A percentile compares a stretch with the other conserved stretches of the same genome.
phyloP scores from a whole-genome alignment of 2,888 invertebrate genomes.

The Blastobasis adustella region DNA sequence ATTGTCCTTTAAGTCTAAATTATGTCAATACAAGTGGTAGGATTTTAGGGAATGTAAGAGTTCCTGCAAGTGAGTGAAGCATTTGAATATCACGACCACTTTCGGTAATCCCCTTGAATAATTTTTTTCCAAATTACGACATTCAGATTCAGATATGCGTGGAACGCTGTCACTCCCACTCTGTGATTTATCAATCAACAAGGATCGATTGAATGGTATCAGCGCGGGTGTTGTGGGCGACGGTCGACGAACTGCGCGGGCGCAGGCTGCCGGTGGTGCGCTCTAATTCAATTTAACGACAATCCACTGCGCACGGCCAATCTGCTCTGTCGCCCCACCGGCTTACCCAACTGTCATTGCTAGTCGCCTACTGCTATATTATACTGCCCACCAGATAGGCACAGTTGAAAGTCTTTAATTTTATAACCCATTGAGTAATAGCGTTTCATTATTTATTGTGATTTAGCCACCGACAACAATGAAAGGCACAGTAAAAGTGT shows the following conservation, averaged over 20 bases:
- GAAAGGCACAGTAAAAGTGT: constrained; percentile 21
- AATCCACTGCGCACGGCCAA: constrained; percentile 51
- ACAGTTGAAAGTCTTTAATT: constrained; percentile 27
- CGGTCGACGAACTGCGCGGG: constrained; percentile 74
- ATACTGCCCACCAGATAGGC: constrained; percentile 26
- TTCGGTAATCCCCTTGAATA: too few species aligned
- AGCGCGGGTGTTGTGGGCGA: constrained; percentile 66
- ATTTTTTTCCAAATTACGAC: too few species aligned
- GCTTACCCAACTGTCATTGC: constrained; percentile 39
- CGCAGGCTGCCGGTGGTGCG: constrained; percentile 56
- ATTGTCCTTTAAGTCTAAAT: too few species aligned
- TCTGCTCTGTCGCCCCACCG: constrained; percentile 37
- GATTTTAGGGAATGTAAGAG: too few species aligned
- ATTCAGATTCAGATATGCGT: constrained; percentile 8
- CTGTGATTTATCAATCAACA: constrained; percentile 57
- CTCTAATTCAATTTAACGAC: constrained; percentile 71
- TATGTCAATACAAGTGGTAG: too few species aligned
- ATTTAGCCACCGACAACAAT: constrained; percentile 29
- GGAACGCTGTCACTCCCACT: constrained; percentile 54
- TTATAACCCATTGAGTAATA: constrained; percentile 29
- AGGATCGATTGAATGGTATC: constrained; percentile 67
- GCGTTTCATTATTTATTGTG: constrained; percentile 18
- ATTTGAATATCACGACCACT: too few species aligned
- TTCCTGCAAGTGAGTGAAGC: too few species aligned
- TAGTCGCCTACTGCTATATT: constrained; percentile 18